Conservation (phyloP, 1,140 invertebrate genomes). For the Callitettix versicolor region DNA sequence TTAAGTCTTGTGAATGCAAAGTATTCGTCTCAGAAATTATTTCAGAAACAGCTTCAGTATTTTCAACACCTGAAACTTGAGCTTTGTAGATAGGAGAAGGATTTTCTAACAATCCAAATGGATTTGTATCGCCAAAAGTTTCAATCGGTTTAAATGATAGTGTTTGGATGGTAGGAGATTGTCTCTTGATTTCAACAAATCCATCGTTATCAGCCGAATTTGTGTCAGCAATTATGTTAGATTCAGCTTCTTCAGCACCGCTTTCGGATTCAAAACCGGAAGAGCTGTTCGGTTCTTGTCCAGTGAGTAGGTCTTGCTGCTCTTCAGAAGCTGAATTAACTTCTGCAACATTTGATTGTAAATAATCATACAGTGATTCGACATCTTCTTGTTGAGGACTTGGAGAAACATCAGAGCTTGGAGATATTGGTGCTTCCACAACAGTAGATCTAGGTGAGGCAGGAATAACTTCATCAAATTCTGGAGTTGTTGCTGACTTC, state of each 20-base stretch:
- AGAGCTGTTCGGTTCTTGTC: constrained; percentile 3
- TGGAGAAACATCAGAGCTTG: not conserved
- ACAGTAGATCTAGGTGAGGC: not conserved
- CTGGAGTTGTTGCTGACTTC: not conserved
- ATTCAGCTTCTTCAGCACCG: not conserved
- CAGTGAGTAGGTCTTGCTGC: not conserved
- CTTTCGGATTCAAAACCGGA: constrained; percentile 17
- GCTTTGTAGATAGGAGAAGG: no score
- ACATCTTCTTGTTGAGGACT: not conserved
- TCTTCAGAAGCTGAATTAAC: constrained; percentile 5
- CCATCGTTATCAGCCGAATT: constrained; percentile 1
- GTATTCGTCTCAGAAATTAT: no score
- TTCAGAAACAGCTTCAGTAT: no score
- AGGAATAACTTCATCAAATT: not conserved
- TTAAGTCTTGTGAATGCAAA: no score
- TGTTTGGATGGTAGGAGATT: not conserved
- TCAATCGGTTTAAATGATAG: not conserved
- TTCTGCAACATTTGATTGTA: constrained; percentile 1
- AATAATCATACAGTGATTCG: constrained; percentile 4
- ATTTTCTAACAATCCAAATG: not conserved
- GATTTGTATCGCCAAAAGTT: constrained; percentile 3
- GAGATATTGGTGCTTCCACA: constrained; percentile 4
- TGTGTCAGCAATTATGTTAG: not conserved
- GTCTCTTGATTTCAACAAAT: not conserved
- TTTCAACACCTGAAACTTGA: no score